phyloP scores from a whole-genome alignment of 2,888 invertebrate genomes.

The Trichopoda pennipes region DNA sequence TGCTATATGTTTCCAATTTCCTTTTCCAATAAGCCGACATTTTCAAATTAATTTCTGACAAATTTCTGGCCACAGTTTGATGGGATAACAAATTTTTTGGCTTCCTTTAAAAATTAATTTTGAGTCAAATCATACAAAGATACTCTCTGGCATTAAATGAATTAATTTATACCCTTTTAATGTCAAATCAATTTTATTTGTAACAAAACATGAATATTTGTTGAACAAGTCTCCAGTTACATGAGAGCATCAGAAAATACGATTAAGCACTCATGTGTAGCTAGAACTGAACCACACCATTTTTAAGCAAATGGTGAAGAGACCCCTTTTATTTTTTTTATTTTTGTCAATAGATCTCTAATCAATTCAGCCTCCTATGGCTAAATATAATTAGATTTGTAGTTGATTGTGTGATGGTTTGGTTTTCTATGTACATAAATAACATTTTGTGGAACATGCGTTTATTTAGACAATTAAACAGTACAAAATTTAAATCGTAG shows the following conservation, averaged over 20 bases:
- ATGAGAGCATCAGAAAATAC: background rate
- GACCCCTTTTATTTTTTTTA: conserved; percentile 24
- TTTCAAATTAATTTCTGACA: conserved; percentile 55
- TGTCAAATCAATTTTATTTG: conserved; percentile 34
- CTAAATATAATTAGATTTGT: conserved; percentile 56
- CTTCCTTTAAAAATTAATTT: background rate
- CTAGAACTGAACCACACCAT: background rate
- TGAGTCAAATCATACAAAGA: background rate
- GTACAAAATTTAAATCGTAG: conserved; percentile 5
- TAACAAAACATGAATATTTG: conserved; percentile 10
- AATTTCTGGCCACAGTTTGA: conserved; percentile 33
- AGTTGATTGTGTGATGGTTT: conserved; percentile 39
- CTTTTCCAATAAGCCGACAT: background rate
- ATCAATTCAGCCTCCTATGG: conserved; percentile 64
- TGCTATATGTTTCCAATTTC: conserved; percentile 21
- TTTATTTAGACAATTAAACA: conserved; percentile 15
- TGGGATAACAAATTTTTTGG: background rate
- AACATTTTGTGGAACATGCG: background rate
- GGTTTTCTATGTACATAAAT: background rate
- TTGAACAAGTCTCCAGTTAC: background rate
- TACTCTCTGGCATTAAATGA: conserved; percentile 29
- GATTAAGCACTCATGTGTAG: background rate
- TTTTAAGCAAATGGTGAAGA: background rate
- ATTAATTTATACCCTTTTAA: conserved; percentile 11
- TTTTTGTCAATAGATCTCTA: conserved; percentile 41